Conservation (phyloP, 2,797 vertebrate species). For the Periparus ater region DNA sequence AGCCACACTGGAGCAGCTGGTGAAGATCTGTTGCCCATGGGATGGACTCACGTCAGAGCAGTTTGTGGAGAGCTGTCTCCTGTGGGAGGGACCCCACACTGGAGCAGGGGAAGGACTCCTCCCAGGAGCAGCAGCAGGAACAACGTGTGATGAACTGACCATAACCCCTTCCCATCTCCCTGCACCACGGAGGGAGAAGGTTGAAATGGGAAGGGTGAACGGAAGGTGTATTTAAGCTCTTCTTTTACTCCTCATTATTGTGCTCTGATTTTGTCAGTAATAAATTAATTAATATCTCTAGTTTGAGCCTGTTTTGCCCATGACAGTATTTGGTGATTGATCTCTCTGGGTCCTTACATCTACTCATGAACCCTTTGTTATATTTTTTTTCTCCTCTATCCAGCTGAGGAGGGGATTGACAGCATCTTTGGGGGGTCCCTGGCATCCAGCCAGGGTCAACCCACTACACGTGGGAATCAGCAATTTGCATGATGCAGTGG, state of each 20-base stretch:
- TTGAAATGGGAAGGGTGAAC: neutral
- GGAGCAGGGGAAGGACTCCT: neutral
- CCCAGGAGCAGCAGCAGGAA: neutral
- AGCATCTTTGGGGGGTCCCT: neutral
- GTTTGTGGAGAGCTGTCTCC: neutral
- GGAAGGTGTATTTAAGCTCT: neutral
- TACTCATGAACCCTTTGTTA: neutral
- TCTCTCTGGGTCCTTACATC: neutral
- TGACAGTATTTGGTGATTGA: neutral
- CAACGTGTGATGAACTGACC: too few relatives aligned
- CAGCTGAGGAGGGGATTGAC: neutral
- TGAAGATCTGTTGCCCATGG: neutral
- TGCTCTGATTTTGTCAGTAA: neutral
- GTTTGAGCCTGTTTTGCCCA: neutral
- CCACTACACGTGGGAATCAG: neutral
- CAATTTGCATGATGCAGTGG: constrained; percentile 8
- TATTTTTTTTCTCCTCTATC: neutral
- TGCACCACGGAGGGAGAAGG: neutral
- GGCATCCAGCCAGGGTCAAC: neutral
- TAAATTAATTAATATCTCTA: neutral
- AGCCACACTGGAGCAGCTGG: rapidly evolving
- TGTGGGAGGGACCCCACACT: too few relatives aligned
- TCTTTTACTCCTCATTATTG: neutral
- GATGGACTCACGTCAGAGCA: neutral
- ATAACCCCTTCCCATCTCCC: neutral